Evolutionary conservation across 2,888 invertebrate species (phyloP).

Genomic region (Candidula unifasciata): DNA sequence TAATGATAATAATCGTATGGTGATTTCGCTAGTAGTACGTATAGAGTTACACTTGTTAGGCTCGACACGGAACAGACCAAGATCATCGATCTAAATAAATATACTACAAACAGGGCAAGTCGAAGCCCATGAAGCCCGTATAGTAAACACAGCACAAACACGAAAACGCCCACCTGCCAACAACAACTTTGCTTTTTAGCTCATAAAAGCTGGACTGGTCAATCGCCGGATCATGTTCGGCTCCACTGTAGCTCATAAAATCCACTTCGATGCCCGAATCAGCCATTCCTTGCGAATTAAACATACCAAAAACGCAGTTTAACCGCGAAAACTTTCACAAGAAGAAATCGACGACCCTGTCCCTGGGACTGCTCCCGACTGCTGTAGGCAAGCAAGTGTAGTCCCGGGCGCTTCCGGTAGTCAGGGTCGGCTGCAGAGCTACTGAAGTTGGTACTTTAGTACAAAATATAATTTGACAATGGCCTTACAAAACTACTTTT

Average conservation of each 20-base stretch:
- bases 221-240: conserved; percentile 51
- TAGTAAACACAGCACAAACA: not conserved
- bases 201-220: conserved; percentile 60
- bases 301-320: conserved; percentile 29
- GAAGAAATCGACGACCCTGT: not conserved
- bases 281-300: conserved; percentile 56
- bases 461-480: too few species aligned
- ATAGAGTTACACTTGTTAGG: too few species aligned
- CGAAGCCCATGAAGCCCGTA: not conserved
- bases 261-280: conserved; percentile 69
- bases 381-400: not conserved
- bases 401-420: not conserved
- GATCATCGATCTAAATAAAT: not conserved
- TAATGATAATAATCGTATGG: too few species aligned
- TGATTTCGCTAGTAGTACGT: too few species aligned
- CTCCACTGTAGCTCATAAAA: conserved; percentile 55
- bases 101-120: not conserved
- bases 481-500: too few species aligned
- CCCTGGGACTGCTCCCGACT: not conserved
- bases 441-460: too few species aligned
- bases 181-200: conserved; percentile 65
- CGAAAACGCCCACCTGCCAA: conserved; percentile 62
- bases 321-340: not conserved
- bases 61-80: too few species aligned
- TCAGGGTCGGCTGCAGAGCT: too few species aligned